These are phyloP conservation scores for Hydrolagus colliei DNA, from an alignment of 2,797 vertebrate species.

Conservation along the genomic window DNA sequence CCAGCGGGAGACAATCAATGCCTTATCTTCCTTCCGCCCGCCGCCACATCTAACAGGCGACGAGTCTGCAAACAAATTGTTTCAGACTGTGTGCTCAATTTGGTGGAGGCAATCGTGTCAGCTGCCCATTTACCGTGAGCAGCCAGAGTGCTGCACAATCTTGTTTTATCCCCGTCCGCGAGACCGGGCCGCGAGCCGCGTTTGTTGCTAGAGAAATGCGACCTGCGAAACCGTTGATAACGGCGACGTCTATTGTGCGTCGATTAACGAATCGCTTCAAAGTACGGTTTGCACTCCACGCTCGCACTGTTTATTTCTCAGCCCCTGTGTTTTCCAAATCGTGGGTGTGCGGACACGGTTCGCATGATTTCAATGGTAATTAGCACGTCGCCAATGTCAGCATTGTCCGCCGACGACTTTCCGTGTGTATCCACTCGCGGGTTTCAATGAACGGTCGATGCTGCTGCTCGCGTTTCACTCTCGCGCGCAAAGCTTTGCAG, in stretches of 20 bases:
- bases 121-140: slow-evolving; percentile 18
- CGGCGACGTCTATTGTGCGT: slow-evolving; percentile 56
- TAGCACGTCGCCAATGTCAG: not conserved
- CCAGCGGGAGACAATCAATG: slow-evolving; percentile 70
- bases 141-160: slow-evolving; percentile 68
- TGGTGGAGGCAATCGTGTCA: not conserved
- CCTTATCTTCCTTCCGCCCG: slow-evolving; percentile 49
- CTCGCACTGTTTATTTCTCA: not conserved
- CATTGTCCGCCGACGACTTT: not conserved
- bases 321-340: not conserved
- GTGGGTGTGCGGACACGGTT: too few relatives aligned
- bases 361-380: not conserved
- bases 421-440: too few relatives aligned
- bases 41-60: not conserved
- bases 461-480: too few relatives aligned
- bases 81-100: not conserved
- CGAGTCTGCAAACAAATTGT: not conserved
- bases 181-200: slow-evolving; percentile 72
- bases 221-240: slow-evolving; percentile 83
- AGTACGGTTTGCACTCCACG: not conserved
- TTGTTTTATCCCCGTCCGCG: slow-evolving; percentile 69
- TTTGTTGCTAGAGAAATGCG: slow-evolving; percentile 72
- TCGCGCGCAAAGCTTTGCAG: not conserved
- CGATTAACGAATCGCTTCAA: slow-evolving; percentile 42
- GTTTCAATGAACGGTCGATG: too few relatives aligned